These are phyloP conservation scores for Noctuana brunneofusca DNA, from an alignment of 2,888 invertebrate species.

Conservation along the genomic window DNA sequence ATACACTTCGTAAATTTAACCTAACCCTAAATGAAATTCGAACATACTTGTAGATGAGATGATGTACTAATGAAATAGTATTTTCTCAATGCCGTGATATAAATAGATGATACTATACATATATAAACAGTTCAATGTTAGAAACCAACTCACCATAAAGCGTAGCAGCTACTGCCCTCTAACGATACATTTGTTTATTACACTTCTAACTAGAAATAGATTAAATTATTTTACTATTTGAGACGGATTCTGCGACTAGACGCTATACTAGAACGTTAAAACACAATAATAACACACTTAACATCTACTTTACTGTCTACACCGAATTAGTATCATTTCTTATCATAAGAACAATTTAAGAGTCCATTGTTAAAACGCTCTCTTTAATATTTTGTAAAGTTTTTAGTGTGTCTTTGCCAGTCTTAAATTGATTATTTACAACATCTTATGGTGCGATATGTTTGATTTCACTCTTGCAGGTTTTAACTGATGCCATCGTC, in stretches of 20 bases:
- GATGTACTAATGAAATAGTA: too few species aligned
- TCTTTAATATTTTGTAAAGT: slow-evolving; percentile 39
- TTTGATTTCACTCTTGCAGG: slow-evolving; percentile 52
- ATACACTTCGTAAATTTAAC: too few species aligned
- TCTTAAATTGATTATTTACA: slow-evolving; percentile 53
- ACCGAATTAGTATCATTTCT: slow-evolving; percentile 42
- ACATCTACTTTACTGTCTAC: slow-evolving; percentile 42
- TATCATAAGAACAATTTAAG: slow-evolving; percentile 44
- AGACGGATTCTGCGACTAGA: slow-evolving; percentile 56
- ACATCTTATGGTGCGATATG: slow-evolving; percentile 60
- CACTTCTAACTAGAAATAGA: slow-evolving; percentile 41
- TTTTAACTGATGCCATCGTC: slow-evolving; percentile 52
- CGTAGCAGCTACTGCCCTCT: slow-evolving; percentile 20
- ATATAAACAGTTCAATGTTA: neutral
- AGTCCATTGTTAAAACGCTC: slow-evolving; percentile 39
- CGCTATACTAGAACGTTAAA: slow-evolving; percentile 32
- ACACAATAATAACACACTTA: slow-evolving; percentile 34
- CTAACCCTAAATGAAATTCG: too few species aligned
- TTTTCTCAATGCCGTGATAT: neutral
- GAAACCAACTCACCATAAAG: slow-evolving; percentile 40
- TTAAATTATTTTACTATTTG: slow-evolving; percentile 46
- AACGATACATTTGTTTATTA: slow-evolving; percentile 22
- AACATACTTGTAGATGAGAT: too few species aligned
- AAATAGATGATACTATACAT: neutral
- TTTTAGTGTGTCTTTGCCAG: slow-evolving; percentile 33